phyloP scores from a whole-genome alignment of 35 echinoderm and acorn worm genomes.

The Lytechinus variegatus region DNA sequence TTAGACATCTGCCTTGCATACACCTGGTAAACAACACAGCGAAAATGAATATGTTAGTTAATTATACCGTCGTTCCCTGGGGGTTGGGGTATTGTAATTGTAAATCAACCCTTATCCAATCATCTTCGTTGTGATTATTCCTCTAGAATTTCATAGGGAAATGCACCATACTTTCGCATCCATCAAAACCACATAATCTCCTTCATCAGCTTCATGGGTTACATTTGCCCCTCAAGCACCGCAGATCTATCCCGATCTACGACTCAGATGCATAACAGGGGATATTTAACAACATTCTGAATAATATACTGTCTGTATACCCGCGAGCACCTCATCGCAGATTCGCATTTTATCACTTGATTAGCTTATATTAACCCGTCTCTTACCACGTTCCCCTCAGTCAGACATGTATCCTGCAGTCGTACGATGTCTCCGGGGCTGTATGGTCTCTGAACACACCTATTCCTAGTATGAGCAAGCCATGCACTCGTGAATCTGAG shows the following conservation, averaged over 20 bases:
- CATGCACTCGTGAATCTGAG: neutral
- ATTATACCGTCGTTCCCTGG: neutral
- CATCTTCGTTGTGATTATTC: neutral
- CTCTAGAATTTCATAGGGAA: neutral
- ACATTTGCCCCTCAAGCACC: neutral
- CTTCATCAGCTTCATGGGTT: neutral
- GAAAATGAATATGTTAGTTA: neutral
- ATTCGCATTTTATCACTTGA: neutral
- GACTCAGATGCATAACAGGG: neutral
- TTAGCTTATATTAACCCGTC: neutral
- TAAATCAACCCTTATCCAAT: neutral
- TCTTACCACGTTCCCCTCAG: neutral
- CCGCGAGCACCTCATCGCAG: neutral
- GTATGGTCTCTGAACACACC: neutral
- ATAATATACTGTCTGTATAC: neutral
- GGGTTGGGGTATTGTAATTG: neutral
- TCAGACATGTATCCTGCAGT: neutral
- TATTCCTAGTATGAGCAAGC: neutral
- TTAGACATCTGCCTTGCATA: neutral
- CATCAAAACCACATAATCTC: neutral
- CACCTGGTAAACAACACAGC: neutral
- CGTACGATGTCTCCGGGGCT: neutral
- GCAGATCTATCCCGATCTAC: neutral
- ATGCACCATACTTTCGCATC: neutral
- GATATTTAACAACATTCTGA: neutral